Base-by-base conservation (phyloP, 2,888 invertebrate species). In the Hermodice carunculata region DNA sequence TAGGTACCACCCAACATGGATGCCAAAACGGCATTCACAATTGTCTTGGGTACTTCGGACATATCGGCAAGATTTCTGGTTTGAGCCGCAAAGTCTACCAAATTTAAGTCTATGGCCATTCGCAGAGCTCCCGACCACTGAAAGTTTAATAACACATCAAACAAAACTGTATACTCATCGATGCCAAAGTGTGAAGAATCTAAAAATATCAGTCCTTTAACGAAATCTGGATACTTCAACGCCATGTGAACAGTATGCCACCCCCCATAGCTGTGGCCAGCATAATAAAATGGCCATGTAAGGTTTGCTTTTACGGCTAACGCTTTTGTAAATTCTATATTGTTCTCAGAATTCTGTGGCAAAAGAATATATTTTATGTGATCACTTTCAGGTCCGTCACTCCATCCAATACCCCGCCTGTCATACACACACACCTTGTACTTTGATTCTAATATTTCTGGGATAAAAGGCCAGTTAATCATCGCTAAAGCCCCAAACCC, bases 351-450 rank as follows among this genome's bases (percentile, higher is more conserved):
- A 17, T 51, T 34, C 29, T 31, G 22, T 6, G 37, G 51, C 11
- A 8, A 14, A 5, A 8, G 17, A 22, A 14, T 11, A 11, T 31
- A n/a, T 6, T 5, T 6, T 6, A 59, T 48, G 34, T 46, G 6
- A 24, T 60, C 60, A 37, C 29, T 5, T n/a, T 60, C 51, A n/a
- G 37, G 28, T 3, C 26, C 46, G n/a, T 60, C 60, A 52, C 60
- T 60, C 60, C 60, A 60, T 37, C 60, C 60, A 29, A 52, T 52
- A 3, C 52, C 52, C n/a, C 60, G 34, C 4, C 60, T 19, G 24
- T 60, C 52, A 28, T 31, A 17, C 5, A 60, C 52, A 52, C 60
- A 60, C 40, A 60, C 60, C 22, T 4, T 24, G 29, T 60, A 60
- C 6, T 49, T 46, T 14, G 31, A n/a, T 8, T 19, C 29, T 22